These are phyloP conservation scores for Cyclura pinguis DNA, from an alignment of 2,797 vertebrate genomes.

Conservation along the genomic window DNA sequence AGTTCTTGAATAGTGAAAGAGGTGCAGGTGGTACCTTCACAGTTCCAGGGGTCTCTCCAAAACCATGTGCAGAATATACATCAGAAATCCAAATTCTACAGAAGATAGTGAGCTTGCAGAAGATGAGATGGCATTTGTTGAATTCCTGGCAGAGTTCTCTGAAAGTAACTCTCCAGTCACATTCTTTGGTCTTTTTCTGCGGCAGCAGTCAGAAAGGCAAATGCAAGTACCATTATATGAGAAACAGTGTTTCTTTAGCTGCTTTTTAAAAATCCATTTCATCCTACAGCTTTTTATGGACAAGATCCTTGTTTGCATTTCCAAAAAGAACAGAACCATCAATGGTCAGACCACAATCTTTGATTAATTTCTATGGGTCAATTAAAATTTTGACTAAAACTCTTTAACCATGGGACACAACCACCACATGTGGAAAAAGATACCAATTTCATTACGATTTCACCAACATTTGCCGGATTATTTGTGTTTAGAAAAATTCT, in stretches of 20 bases:
- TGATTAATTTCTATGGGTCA: no score
- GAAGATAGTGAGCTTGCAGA: neutral
- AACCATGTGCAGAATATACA: neutral
- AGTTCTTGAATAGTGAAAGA: neutral
- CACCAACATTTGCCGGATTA: no score
- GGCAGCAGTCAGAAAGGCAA: neutral
- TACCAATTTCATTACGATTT: no score
- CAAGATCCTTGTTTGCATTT: no score
- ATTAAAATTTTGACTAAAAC: no score
- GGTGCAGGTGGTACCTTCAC: neutral
- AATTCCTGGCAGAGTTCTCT: neutral
- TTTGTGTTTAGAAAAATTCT: no score
- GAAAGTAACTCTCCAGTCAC: no score
- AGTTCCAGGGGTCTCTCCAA: neutral
- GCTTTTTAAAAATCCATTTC: neutral
- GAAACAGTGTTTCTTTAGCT: neutral
- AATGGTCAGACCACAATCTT: no score
- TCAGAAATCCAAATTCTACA: neutral
- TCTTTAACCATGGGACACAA: no score
- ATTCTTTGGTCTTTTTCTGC: neutral
- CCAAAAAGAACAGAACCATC: no score
- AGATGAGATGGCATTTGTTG: neutral
- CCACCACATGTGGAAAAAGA: no score
- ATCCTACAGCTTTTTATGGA: neutral
- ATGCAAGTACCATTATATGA: neutral